A percentile compares a stretch with the other conserved stretches of the same genome.
phyloP scores from a whole-genome alignment of 2,888 invertebrate species.

The Pemphredon lugubris region DNA sequence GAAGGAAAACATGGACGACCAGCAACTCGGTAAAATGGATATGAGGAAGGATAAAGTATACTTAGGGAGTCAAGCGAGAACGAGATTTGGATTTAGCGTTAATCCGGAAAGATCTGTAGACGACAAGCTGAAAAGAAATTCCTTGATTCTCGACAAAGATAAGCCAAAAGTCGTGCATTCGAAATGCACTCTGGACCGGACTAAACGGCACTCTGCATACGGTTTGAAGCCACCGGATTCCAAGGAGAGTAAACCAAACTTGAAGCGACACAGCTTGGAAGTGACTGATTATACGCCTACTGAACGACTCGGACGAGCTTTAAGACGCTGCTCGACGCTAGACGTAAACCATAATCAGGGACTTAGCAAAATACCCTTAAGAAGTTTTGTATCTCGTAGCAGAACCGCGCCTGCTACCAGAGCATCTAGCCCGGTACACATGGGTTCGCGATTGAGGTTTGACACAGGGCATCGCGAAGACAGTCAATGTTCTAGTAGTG shows the following conservation, averaged over 20 bases:
- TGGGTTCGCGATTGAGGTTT: slow-evolving; percentile 66
- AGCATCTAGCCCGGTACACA: slow-evolving; percentile 76
- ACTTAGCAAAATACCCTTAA: slow-evolving; percentile 76
- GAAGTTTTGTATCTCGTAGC: slow-evolving; percentile 74
- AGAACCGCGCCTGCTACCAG: slow-evolving; percentile 78
- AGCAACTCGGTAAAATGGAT: slow-evolving; percentile 56
- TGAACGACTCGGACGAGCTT: slow-evolving; percentile 57
- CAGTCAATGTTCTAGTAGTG: slow-evolving; percentile 39
- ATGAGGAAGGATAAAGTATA: slow-evolving; percentile 60
- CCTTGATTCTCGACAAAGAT: slow-evolving; percentile 69
- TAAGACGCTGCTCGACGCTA: slow-evolving; percentile 67
- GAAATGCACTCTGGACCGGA: slow-evolving; percentile 67
- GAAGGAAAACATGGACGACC: slow-evolving; percentile 61
- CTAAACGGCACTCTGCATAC: slow-evolving; percentile 75
- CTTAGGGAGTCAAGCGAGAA: slow-evolving; percentile 55
- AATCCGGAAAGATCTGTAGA: slow-evolving; percentile 50
- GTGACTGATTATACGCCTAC: slow-evolving; percentile 67
- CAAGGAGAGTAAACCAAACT: slow-evolving; percentile 71
- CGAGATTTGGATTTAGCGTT: slow-evolving; percentile 59
- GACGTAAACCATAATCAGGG: slow-evolving; percentile 80
- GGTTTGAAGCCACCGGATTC: slow-evolving; percentile 65
- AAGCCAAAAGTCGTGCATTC: slow-evolving; percentile 62
- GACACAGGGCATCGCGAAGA: slow-evolving; percentile 57
- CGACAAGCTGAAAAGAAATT: slow-evolving; percentile 68
- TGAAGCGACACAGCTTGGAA: slow-evolving; percentile 77